phyloP scores from a whole-genome alignment of 2,113 vertebrate genomes.

The Cebus imitator region DNA sequence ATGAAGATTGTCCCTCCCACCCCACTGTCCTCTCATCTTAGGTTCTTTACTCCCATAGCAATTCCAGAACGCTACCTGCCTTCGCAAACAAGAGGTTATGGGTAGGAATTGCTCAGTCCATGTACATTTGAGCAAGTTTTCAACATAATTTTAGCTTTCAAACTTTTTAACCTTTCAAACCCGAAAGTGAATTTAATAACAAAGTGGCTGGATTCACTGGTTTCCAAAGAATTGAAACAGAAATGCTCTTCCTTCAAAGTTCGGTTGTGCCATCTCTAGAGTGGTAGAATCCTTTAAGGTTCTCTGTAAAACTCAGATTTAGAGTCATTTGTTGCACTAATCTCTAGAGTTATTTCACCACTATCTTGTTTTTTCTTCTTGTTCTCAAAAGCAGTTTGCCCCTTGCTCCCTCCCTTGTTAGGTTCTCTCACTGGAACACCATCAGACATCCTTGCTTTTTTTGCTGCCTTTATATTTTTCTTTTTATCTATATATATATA shows the following conservation, averaged over 20 bases:
- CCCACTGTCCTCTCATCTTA: neutral
- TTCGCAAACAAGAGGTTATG: neutral
- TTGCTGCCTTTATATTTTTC: neutral
- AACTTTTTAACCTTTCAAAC: neutral
- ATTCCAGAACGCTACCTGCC: neutral
- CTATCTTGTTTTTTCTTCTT: neutral
- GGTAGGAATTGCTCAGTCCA: neutral
- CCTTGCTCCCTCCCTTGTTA: neutral
- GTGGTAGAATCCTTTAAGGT: neutral
- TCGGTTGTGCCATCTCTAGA: neutral
- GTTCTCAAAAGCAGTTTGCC: neutral
- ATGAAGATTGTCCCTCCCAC: accelerated
- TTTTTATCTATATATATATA: neutral
- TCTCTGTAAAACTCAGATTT: neutral
- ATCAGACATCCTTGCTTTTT: neutral
- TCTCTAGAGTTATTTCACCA: neutral
- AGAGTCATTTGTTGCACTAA: neutral
- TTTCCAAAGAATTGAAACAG: neutral
- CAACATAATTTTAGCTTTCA: neutral
- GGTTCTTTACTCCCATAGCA: neutral
- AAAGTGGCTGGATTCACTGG: neutral
- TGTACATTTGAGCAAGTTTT: neutral
- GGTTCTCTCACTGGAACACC: neutral
- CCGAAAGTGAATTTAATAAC: neutral
- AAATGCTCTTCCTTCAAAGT: neutral